Evolutionary conservation across 2,888 invertebrate genomes (phyloP).

Genomic region (Mechanitis messenoides): DNA sequence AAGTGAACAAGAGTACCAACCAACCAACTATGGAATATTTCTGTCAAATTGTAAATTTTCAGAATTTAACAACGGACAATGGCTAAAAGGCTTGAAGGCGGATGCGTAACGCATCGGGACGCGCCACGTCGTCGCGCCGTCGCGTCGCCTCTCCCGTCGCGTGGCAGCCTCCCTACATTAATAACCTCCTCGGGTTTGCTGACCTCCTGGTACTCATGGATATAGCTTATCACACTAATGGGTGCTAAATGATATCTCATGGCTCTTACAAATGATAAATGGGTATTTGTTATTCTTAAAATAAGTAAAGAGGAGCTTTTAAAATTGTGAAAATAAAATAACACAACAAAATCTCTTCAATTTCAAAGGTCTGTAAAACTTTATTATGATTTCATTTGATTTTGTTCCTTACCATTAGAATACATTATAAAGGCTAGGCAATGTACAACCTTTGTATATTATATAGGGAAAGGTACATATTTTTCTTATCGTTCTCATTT

Average conservation of each 20-base stretch:
- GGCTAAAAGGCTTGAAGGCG: slow-evolving; percentile 20
- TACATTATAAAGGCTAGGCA: too few relatives aligned
- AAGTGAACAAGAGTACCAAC: too few relatives aligned
- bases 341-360: too few relatives aligned
- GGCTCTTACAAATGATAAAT: slow-evolving; percentile 7
- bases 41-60: background rate
- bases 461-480: too few relatives aligned
- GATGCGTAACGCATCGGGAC: slow-evolving; percentile 41
- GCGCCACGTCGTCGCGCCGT: slow-evolving; percentile 45
- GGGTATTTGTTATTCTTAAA: background rate
- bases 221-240: slow-evolving; percentile 17
- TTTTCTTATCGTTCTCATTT: too few relatives aligned
- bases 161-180: slow-evolving; percentile 44
- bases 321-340: too few relatives aligned
- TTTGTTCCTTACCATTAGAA: too few relatives aligned
- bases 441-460: too few relatives aligned
- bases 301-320: too few relatives aligned
- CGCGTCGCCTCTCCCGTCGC: slow-evolving; percentile 45
- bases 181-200: slow-evolving; percentile 43
- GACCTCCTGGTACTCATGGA: slow-evolving; percentile 42
- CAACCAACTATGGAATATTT: background rate
- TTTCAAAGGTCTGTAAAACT: too few relatives aligned
- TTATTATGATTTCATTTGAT: too few relatives aligned
- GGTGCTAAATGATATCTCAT: slow-evolving; percentile 12
- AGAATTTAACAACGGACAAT: background rate